Evolutionary conservation across 1,140 invertebrate species (phyloP).

Genomic region (Leptinotarsa defecta): DNA sequence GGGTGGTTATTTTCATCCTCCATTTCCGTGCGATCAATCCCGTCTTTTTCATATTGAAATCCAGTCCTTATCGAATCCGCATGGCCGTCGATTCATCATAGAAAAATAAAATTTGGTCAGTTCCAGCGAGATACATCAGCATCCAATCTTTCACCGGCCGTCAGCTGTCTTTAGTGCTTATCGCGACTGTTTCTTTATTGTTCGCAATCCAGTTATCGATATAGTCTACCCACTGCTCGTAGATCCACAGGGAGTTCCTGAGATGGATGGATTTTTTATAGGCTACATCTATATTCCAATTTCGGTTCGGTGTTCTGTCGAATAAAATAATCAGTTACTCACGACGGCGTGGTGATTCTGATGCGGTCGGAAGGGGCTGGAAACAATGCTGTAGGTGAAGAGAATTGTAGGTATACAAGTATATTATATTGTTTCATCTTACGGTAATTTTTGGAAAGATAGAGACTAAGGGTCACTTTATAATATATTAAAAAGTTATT

Average conservation of each 20-base stretch:
- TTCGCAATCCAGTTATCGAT: conserved; percentile 56
- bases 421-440: too few relatives aligned
- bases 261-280: conserved; percentile 56
- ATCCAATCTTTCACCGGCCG: conserved; percentile 52
- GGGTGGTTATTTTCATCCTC: too few relatives aligned
- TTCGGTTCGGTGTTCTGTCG: conserved; percentile 32
- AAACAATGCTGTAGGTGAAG: too few relatives aligned
- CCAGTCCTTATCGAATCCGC: too few relatives aligned
- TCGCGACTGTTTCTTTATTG: conserved; percentile 52
- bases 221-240: conserved; percentile 39
- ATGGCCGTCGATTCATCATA: neutral
- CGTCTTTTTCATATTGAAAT: too few relatives aligned
- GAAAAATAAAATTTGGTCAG: conserved; percentile 23
- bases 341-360: neutral
- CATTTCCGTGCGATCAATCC: too few relatives aligned
- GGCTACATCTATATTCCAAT: conserved; percentile 41
- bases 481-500: too few relatives aligned
- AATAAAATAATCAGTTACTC: conserved; percentile 35
- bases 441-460: too few relatives aligned
- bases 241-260: conserved; percentile 45
- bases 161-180: conserved; percentile 53
- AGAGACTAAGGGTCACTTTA: too few relatives aligned
- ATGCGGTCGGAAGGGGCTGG: neutral
- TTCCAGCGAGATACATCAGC: conserved; percentile 24
- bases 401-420: too few relatives aligned